These are phyloP conservation scores for Clarias batrachus DNA, from an alignment of 2,113 vertebrate species.

Conservation along the genomic window DNA sequence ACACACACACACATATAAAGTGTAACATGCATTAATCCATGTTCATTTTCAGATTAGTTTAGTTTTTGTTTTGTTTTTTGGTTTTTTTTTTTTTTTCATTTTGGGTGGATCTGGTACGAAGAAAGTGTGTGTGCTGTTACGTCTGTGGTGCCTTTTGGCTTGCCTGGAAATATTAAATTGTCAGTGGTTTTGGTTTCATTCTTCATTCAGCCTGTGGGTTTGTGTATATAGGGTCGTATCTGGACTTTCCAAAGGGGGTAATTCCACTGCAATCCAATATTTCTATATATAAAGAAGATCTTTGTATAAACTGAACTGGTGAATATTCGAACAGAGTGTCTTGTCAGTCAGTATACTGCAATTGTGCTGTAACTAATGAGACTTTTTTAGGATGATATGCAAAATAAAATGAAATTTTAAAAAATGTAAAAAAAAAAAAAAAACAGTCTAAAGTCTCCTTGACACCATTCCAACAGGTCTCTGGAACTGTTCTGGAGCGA, in stretches of 20 bases:
- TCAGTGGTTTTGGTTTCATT: conserved; percentile 26
- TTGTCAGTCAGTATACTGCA: not conserved
- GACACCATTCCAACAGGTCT: not conserved
- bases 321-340: not conserved
- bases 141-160: conserved; percentile 29
- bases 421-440: not conserved
- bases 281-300: conserved; percentile 28
- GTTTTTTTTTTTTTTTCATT: not conserved
- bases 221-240: not conserved
- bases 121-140: not conserved
- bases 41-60: not conserved
- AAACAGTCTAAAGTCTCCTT: not conserved
- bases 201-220: conserved; percentile 14
- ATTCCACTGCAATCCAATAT: not conserved
- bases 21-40: not conserved
- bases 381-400: not conserved
- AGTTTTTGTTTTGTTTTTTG: no score
- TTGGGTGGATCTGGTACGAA: conserved; percentile 11
- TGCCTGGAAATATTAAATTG: conserved; percentile 35
- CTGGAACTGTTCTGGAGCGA: not conserved
- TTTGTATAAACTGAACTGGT: conserved; percentile 6
- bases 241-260: not conserved
- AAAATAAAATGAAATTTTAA: not conserved
- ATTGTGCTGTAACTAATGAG: not conserved
- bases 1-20: not conserved